Conservation (phyloP, 2,113 vertebrate species). For the Nycticebus coucang region DNA sequence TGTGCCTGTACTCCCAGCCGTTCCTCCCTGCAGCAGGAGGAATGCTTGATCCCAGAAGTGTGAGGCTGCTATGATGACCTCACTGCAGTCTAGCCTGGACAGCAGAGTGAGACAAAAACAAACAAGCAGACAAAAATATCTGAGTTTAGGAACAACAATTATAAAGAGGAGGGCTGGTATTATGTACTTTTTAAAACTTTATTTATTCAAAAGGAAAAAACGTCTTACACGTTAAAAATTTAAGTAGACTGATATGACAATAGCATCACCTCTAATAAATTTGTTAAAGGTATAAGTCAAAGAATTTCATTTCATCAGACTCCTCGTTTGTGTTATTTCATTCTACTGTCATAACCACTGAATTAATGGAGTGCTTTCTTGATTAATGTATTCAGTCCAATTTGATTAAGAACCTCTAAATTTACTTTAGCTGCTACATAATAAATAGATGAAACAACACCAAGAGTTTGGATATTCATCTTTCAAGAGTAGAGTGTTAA, state of each 20-base stretch:
- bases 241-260: background rate
- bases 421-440: background rate
- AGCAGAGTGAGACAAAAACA: no score
- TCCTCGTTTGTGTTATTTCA: background rate
- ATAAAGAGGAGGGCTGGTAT: background rate
- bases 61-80: no score
- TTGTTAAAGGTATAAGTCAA: background rate
- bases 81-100: no score
- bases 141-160: background rate
- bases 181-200: background rate
- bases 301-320: constrained; percentile 4
- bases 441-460: background rate
- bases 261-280: background rate
- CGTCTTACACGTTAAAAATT: background rate
- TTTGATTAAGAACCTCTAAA: constrained; percentile 27
- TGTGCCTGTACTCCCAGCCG: no score
- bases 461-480: background rate
- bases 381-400: constrained; percentile 1
- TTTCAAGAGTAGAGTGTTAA: background rate
- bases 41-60: no score
- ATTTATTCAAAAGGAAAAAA: background rate
- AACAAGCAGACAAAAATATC: no score
- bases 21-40: no score
- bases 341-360: background rate
- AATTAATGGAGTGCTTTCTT: constrained; percentile 44